Evolutionary conservation across 2,113 vertebrate genomes (phyloP).

Genomic region (Dryoscopus gambensis): DNA sequence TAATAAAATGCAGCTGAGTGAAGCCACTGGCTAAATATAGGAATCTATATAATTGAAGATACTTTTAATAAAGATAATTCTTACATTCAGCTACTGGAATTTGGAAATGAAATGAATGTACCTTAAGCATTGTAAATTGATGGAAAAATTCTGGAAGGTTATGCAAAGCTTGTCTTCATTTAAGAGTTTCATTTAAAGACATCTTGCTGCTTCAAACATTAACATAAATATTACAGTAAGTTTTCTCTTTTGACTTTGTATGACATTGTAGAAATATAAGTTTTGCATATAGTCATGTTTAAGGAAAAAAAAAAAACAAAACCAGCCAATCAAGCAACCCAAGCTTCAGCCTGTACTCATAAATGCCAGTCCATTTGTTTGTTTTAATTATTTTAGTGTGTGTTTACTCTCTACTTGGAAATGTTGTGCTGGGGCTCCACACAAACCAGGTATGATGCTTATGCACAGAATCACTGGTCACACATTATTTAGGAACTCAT

Average conservation of each 20-base stretch:
- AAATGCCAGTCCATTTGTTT: fast-evolving
- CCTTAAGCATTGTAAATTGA: neutral
- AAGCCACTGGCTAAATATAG: neutral
- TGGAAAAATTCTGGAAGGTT: neutral
- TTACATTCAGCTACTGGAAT: neutral
- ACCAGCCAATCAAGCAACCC: fast-evolving
- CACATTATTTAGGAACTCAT: neutral
- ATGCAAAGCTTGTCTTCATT: neutral
- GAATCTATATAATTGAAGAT: neutral
- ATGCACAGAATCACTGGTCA: neutral
- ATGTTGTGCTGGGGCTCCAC: fast-evolving
- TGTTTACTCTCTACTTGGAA: neutral
- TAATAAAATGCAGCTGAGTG: neutral
- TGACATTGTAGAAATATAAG: neutral
- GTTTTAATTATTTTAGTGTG: neutral
- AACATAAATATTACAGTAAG: neutral
- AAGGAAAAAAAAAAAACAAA: neutral
- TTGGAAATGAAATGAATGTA: neutral
- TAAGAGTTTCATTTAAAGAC: neutral
- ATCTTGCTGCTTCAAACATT: neutral
- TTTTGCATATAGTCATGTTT: neutral
- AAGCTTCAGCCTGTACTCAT: neutral
- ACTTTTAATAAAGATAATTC: neutral
- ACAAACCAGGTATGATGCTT: neutral
- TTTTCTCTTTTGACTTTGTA: neutral